Base-by-base conservation (phyloP, 2,113 vertebrate genomes). In the Arenaria interpres region DNA sequence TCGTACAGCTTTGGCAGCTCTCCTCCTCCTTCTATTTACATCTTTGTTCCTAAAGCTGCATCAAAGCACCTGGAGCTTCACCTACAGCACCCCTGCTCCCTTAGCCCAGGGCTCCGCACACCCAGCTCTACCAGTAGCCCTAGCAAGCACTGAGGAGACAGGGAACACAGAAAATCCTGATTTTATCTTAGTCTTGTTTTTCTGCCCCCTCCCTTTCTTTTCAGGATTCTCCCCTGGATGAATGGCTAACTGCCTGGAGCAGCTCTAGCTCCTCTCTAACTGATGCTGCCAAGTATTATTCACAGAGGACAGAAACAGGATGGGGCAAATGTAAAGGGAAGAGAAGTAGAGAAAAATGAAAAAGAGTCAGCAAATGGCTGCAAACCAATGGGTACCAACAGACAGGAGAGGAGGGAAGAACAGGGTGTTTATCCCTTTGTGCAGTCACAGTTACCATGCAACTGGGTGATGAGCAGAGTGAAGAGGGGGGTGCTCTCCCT, bases 151-250 rank as follows among this genome's bases (percentile, higher is more conserved):
- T 72, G 30, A 77, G 32, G 19, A 77, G 60, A 67, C 1, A 43
- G 50, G 33, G 16, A 92, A 88, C 19, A 13, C 60, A 91, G 80
- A 72, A 90, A 88, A 50, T 8, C 7, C 32, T 25, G 11, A 51
- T 62, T 74, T 85, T 51, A 4, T 33, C 54, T 59, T 48, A 23
- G 32, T 5, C 13, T 32, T 25, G 8, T 22, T 22, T 41, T 39
- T 21, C 4, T 5, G 4, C 0, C 7, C 3, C 0, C 4, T 15
- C 6, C 28, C 39, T 60, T 72, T 20, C 6, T 30, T 75, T 78
- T 68, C 53, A 74, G 54, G 8, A 76, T 62, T 30, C 51, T 86
- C 25, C 92, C 35, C 54, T 76, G 78, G 35, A 78, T 67, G 60
- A 60, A 35, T 39, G 53, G 57, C 43, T 80, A 85, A 83, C 60